phyloP scores from a whole-genome alignment of 2,113 vertebrate species.

The Anseranas semipalmata region DNA sequence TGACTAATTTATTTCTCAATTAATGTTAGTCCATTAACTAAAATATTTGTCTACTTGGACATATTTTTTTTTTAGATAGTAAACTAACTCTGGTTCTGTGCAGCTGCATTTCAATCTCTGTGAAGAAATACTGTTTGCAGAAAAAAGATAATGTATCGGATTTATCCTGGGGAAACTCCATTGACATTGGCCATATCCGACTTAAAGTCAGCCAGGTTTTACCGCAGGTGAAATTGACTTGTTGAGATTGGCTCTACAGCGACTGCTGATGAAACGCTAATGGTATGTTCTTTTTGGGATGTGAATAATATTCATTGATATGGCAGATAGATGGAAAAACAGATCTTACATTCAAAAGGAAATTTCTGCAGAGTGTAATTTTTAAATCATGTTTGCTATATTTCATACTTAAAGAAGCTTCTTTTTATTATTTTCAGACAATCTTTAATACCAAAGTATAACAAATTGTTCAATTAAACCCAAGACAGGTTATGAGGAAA shows the following conservation, averaged over 20 bases:
- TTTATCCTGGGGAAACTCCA: background rate
- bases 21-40: slow-evolving; percentile 47
- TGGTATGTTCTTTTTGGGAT: background rate
- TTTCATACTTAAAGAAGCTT: background rate
- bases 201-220: background rate
- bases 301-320: background rate
- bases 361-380: background rate
- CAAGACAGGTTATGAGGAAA: background rate
- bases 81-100: background rate
- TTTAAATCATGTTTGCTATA: background rate
- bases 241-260: background rate
- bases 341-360: background rate
- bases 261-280: background rate
- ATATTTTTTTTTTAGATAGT: background rate
- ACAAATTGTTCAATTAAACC: background rate
- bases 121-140: background rate
- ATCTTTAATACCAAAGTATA: background rate
- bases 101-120: slow-evolving; percentile 10
- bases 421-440: background rate
- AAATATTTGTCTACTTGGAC: slow-evolving; percentile 54
- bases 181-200: background rate
- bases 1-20: slow-evolving; percentile 60
- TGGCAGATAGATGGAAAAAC: background rate
- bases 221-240: background rate
- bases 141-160: background rate